A percentile compares a stretch with the other conserved stretches of the same genome.
Evolutionary conservation across 2,888 invertebrate genomes (phyloP).

Genomic region (Octodonta nipae): DNA sequence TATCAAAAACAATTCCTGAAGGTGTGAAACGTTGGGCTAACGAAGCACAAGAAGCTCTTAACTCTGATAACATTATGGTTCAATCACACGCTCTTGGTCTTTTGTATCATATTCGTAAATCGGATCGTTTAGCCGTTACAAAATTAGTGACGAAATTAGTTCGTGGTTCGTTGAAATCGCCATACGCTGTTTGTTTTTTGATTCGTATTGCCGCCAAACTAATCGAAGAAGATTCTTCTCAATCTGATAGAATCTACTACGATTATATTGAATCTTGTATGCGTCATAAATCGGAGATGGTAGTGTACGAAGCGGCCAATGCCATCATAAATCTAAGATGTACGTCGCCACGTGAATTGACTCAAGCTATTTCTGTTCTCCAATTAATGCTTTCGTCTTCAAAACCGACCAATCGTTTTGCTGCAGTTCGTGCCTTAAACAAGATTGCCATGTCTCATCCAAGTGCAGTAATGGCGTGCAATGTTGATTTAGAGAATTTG

Average conservation of each 20-base stretch:
- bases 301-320: conserved; percentile 96
- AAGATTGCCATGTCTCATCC: conserved; percentile 94
- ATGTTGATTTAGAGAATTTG: conserved; percentile 92
- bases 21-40: conserved; percentile 96
- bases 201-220: conserved; percentile 89
- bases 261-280: conserved; percentile 89
- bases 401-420: conserved; percentile 87
- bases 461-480: conserved; percentile 92
- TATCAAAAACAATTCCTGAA: conserved; percentile 69
- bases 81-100: conserved; percentile 96
- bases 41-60: conserved; percentile 92
- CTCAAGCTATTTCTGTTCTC: conserved; percentile 88
- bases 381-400: conserved; percentile 96
- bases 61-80: conserved; percentile 64
- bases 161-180: conserved; percentile 73
- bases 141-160: conserved; percentile 87
- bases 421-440: conserved; percentile 92
- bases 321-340: conserved; percentile 82
- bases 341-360: conserved; percentile 74
- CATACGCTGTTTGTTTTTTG: conserved; percentile 80
- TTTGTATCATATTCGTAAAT: conserved; percentile 83
- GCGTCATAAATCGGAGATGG: conserved; percentile 96
- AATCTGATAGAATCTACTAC: conserved; percentile 61
- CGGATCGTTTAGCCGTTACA: conserved; percentile 88
- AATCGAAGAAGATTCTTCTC: conserved; percentile 69